phyloP scores from a whole-genome alignment of 2,113 vertebrate species.

The Eolophus roseicapilla region DNA sequence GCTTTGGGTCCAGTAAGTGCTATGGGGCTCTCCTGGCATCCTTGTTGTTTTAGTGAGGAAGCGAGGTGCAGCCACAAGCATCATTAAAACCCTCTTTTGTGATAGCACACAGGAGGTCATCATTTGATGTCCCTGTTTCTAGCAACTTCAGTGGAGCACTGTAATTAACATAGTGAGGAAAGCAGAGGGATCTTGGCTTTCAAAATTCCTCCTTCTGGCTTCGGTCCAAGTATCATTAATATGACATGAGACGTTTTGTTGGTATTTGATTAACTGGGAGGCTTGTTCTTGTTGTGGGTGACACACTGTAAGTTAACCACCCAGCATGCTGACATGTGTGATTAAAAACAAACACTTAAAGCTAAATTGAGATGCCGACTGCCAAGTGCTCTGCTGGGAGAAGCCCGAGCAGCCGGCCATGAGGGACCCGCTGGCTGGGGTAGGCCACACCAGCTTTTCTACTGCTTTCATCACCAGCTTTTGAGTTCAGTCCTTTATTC shows the following conservation, averaged over 20 bases:
- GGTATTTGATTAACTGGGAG: constrained; percentile 47
- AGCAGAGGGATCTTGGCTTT: constrained; percentile 8
- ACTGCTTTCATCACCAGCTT: neutral
- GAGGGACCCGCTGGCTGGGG: rapidly evolving
- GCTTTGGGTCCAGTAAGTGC: neutral
- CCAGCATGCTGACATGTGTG: constrained; percentile 22
- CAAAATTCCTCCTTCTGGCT: neutral
- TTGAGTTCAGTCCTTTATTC: rapidly evolving
- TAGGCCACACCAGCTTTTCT: neutral
- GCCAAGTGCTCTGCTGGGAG: neutral
- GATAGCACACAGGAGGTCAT: neutral
- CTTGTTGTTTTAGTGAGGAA: rapidly evolving
- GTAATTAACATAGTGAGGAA: neutral
- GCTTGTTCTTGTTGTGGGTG: constrained; percentile 34
- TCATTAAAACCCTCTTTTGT: neutral
- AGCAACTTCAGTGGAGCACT: neutral
- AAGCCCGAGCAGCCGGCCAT: neutral
- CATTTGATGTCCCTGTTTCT: neutral
- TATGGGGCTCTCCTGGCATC: neutral
- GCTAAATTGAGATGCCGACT: neutral
- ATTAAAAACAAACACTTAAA: constrained; percentile 42
- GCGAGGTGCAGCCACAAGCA: neutral
- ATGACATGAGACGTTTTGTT: constrained; percentile 30
- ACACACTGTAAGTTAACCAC: constrained; percentile 33
- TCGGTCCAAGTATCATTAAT: constrained; percentile 10